phyloP scores from a whole-genome alignment of 2,888 invertebrate species.

The Phaonia tiefii region DNA sequence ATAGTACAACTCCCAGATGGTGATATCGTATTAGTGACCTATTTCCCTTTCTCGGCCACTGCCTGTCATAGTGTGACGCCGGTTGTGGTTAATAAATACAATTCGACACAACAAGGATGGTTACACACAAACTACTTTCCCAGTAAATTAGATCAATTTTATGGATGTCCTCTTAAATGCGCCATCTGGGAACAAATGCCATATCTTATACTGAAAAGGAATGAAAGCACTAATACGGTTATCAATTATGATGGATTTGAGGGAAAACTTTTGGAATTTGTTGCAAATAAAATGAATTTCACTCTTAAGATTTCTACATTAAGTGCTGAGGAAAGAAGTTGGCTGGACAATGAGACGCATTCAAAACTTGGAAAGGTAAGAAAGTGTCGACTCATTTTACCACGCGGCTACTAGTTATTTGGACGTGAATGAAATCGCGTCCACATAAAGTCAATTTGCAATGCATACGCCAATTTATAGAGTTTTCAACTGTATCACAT shows the following conservation, averaged over 20 bases:
- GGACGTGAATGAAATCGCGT: too few relatives aligned
- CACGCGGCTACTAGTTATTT: too few relatives aligned
- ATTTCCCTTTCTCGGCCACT: slow-evolving; percentile 71
- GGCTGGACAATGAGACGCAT: slow-evolving; percentile 69
- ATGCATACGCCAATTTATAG: too few relatives aligned
- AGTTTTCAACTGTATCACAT: too few relatives aligned
- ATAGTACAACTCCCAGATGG: slow-evolving; percentile 47
- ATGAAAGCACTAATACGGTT: background rate
- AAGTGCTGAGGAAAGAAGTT: slow-evolving; percentile 68
- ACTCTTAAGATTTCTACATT: slow-evolving; percentile 70
- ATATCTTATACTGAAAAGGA: slow-evolving; percentile 68
- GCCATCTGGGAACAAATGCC: slow-evolving; percentile 76
- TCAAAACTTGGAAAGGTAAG: slow-evolving; percentile 71
- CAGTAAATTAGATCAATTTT: slow-evolving; percentile 70
- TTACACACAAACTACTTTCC: slow-evolving; percentile 68
- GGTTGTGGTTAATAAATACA: slow-evolving; percentile 70
- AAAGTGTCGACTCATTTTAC: too few relatives aligned
- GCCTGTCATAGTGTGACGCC: slow-evolving; percentile 69
- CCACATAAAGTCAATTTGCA: too few relatives aligned
- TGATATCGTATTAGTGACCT: slow-evolving; percentile 71
- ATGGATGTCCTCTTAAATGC: slow-evolving; percentile 73
- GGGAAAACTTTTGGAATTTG: slow-evolving; percentile 72
- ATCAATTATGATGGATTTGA: slow-evolving; percentile 72
- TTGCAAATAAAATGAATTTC: slow-evolving; percentile 73
- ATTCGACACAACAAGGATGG: slow-evolving; percentile 63